Percentiles rank a stretch among this genome's conserved stretches.
Evolutionary conservation across 2,797 vertebrate species (phyloP).

Genomic region (Odontamblyopus rebecca): DNA sequence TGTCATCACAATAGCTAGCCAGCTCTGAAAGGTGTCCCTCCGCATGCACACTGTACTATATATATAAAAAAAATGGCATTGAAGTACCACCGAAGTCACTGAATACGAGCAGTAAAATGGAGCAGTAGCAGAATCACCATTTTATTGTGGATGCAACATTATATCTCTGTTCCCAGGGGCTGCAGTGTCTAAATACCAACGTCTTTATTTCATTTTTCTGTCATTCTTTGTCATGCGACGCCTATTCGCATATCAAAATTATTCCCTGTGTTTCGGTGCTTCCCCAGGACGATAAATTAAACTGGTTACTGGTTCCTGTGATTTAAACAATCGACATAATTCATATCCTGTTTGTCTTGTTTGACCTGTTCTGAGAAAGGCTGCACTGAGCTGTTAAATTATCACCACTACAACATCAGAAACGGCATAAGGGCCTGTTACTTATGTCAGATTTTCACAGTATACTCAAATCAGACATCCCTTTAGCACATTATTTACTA

Average conservation of each 20-base stretch:
- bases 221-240: not conserved
- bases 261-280: not conserved
- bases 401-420: not conserved
- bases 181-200: not conserved
- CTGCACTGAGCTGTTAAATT: no score
- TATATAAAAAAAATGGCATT: no score
- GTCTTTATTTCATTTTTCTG: not conserved
- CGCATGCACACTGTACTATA: no score
- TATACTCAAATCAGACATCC: not conserved
- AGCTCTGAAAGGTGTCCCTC: constrained; percentile 16
- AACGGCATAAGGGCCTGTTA: not conserved
- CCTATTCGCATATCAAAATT: not conserved
- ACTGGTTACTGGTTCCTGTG: not conserved
- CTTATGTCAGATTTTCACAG: not conserved
- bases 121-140: not conserved
- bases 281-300: not conserved
- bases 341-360: not conserved
- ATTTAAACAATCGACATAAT: not conserved
- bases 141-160: not conserved
- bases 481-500: not conserved
- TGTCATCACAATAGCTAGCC: constrained; percentile 24
- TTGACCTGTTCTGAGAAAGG: not conserved
- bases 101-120: not conserved
- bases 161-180: not conserved
- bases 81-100: no score